A percentile compares a stretch with the other conserved stretches of the same genome.
These are phyloP conservation scores for Thripadectes ignobilis DNA, from an alignment of 2,797 vertebrate genomes.

Conservation along the genomic window DNA sequence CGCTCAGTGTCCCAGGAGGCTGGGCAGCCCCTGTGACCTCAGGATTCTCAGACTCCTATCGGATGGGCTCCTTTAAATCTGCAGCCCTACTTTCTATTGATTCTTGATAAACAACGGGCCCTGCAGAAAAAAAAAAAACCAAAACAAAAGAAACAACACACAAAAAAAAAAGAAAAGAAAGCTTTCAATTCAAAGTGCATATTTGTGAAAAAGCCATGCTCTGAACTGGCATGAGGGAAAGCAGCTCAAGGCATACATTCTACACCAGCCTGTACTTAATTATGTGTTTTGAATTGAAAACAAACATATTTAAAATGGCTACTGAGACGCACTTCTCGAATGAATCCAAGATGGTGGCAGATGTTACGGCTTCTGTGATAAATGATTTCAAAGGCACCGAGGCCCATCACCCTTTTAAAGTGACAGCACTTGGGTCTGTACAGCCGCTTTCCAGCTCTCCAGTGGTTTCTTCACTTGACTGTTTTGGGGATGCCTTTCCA, in stretches of 20 bases:
- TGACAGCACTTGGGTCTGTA: neutral
- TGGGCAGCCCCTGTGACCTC: neutral
- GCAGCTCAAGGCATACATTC: constrained; percentile 61
- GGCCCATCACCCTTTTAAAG: neutral
- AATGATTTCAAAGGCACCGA: neutral
- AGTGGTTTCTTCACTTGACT: neutral
- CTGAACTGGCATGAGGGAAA: constrained; percentile 30
- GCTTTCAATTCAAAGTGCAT: constrained; percentile 50
- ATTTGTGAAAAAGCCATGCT: constrained; percentile 49
- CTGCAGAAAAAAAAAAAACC: neutral
- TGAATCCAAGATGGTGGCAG: constrained; percentile 59
- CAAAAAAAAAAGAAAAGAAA: neutral
- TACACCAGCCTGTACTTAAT: constrained; percentile 61
- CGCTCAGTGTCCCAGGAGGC: rapidly evolving
- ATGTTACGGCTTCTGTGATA: constrained; percentile 23
- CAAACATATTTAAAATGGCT: constrained; percentile 64
- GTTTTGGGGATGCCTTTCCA: neutral
- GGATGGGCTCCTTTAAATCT: neutral
- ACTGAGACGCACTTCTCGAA: constrained; percentile 54
- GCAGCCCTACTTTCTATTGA: constrained; percentile 10
- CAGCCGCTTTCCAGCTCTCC: neutral
- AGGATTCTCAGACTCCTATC: neutral
- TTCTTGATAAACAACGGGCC: constrained; percentile 30
- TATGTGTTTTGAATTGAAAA: constrained; percentile 69
- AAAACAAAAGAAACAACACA: too few species aligned